Conservation (phyloP, 2,888 invertebrate genomes). For the Melinaea menophilus region DNA sequence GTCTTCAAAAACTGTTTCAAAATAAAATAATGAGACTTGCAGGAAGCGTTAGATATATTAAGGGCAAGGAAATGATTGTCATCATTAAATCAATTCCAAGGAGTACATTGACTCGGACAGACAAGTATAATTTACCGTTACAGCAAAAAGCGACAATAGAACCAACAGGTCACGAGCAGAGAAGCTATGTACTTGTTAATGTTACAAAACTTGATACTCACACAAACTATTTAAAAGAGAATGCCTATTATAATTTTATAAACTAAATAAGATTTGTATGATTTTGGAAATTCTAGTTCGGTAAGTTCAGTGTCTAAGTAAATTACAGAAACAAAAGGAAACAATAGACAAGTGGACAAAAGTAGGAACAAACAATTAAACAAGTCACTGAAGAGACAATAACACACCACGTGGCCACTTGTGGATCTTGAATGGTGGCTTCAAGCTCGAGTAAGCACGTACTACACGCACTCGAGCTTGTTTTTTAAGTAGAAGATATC, state of each 20-base stretch:
- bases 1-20: not conserved
- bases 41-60: not conserved
- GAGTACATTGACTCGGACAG: slow-evolving; percentile 29
- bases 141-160: slow-evolving; percentile 16
- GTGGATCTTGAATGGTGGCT: slow-evolving; percentile 17
- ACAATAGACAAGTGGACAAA: slow-evolving; percentile 9
- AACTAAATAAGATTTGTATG: too few relatives aligned
- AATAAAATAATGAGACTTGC: not conserved
- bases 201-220: not conserved
- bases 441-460: slow-evolving; percentile 25
- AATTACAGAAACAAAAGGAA: not conserved
- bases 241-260: too few relatives aligned
- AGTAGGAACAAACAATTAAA: slow-evolving; percentile 15
- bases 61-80: slow-evolving; percentile 19
- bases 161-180: not conserved
- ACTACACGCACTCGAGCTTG: not conserved
- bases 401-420: slow-evolving; percentile 25
- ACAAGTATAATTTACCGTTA: slow-evolving; percentile 30
- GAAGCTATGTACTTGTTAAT: not conserved
- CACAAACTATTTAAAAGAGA: not conserved
- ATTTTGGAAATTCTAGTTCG: too few relatives aligned
- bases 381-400: slow-evolving; percentile 19
- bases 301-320: too few relatives aligned
- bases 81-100: slow-evolving; percentile 30
- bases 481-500: not conserved